Percentiles rank a stretch among this genome's conserved stretches.
phyloP scores from a whole-genome alignment of 1,140 invertebrate species.

The Tyrophagus putrescentiae region DNA sequence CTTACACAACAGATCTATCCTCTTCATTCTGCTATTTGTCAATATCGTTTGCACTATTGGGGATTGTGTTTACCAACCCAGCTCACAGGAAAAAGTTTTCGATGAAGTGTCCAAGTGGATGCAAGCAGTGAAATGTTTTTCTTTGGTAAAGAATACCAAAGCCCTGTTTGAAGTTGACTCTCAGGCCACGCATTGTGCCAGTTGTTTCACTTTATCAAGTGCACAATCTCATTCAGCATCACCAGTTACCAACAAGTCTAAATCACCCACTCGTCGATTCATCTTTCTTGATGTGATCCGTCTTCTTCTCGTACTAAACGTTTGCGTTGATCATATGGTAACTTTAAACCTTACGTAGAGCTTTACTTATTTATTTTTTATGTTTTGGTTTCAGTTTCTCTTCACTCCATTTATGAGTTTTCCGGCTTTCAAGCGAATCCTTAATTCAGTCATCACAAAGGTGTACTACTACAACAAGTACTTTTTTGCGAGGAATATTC shows the following conservation, averaged over 20 bases:
- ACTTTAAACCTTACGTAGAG: too few relatives aligned
- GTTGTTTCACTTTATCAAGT: too few relatives aligned
- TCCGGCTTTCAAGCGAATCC: conserved; percentile 11
- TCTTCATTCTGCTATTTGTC: not conserved
- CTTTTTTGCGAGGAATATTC: conserved; percentile 17
- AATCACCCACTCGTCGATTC: not conserved
- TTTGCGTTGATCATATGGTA: conserved; percentile 19
- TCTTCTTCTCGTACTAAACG: conserved; percentile 14
- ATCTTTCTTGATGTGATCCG: conserved; percentile 1
- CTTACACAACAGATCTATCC: not conserved
- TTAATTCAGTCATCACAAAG: conserved; percentile 19
- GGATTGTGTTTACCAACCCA: not conserved
- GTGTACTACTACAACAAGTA: conserved; percentile 18
- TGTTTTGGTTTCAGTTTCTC: too few relatives aligned
- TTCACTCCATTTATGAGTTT: conserved; percentile 16
- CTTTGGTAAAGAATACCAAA: not conserved
- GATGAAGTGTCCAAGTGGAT: not conserved
- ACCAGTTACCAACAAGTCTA: not conserved
- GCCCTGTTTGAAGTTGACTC: conserved; percentile 2
- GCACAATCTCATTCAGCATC: not conserved
- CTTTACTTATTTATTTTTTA: too few relatives aligned
- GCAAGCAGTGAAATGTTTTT: not conserved
- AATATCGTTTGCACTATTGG: not conserved
- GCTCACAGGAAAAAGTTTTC: too few relatives aligned
- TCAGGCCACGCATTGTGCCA: too few relatives aligned